These are phyloP conservation scores for Platycheirus rosarum DNA, from an alignment of 2,888 invertebrate species.

Conservation along the genomic window DNA sequence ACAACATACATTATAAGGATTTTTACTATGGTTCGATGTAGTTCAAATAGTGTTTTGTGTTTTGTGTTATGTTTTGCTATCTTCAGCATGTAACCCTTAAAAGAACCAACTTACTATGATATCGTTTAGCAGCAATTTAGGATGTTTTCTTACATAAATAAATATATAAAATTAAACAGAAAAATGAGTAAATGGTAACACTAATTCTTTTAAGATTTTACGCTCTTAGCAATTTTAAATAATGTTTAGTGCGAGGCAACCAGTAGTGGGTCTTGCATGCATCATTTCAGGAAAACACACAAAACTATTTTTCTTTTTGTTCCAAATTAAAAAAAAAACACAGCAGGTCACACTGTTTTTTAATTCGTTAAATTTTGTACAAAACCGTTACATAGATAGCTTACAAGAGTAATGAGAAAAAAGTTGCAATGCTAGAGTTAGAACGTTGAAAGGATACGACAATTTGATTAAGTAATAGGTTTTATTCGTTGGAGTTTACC, in stretches of 20 bases:
- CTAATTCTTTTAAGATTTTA: conserved; percentile 40
- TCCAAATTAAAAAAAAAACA: conserved; percentile 34
- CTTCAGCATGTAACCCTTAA: too few relatives aligned
- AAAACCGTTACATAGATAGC: conserved; percentile 23
- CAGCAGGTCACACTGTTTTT: conserved; percentile 21
- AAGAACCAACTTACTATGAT: too few relatives aligned
- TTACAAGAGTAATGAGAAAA: background rate
- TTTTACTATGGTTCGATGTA: too few relatives aligned
- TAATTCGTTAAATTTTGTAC: conserved; percentile 5
- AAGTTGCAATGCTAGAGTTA: conserved; percentile 32
- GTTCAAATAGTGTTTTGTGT: too few relatives aligned
- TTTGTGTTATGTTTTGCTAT: too few relatives aligned
- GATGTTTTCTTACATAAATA: too few relatives aligned
- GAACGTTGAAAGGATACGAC: conserved; percentile 29
- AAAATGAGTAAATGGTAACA: conserved; percentile 24
- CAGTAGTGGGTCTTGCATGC: conserved; percentile 83
- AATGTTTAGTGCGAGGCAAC: conserved; percentile 75
- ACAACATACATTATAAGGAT: too few relatives aligned
- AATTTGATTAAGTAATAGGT: conserved; percentile 10
- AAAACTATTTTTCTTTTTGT: conserved; percentile 46
- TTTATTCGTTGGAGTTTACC: conserved; percentile 79
- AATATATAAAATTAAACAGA: background rate
- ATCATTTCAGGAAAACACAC: conserved; percentile 68
- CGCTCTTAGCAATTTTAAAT: conserved; percentile 26
- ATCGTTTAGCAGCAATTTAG: too few relatives aligned